Conservation (phyloP, 2,113 vertebrate genomes). For the Etheostoma cragini region DNA sequence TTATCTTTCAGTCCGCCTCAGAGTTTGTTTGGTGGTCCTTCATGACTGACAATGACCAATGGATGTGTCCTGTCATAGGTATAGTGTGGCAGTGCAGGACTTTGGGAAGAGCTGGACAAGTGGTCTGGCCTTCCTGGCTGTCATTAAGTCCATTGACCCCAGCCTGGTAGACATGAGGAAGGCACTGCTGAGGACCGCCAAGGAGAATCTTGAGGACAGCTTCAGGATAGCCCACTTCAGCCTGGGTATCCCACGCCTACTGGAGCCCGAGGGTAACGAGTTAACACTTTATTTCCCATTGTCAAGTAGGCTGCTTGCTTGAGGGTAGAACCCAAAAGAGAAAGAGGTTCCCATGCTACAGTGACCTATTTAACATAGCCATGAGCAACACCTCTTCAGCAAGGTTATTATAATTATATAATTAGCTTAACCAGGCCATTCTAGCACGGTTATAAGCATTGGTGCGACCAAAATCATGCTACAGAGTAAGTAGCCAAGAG, state of each 20-base stretch:
- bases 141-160: conserved; percentile 95
- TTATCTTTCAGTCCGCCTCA: background rate
- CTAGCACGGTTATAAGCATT: no score
- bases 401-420: background rate
- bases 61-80: conserved; percentile 79
- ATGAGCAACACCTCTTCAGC: background rate
- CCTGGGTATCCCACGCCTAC: conserved; percentile 91
- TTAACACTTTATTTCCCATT: no score
- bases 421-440: background rate
- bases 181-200: conserved; percentile 87
- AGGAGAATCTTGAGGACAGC: conserved; percentile 93
- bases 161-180: conserved; percentile 94
- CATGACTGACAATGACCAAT: background rate
- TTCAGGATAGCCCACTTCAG: conserved; percentile 91
- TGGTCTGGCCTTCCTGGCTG: conserved; percentile 93
- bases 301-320: no score
- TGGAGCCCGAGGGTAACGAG: conserved; percentile 93
- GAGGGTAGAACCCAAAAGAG: background rate
- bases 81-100: conserved; percentile 93
- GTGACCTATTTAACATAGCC: background rate
- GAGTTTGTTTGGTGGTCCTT: background rate
- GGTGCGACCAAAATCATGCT: no score
- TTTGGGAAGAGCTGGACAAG: conserved; percentile 96
- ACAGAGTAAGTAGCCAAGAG: no score
- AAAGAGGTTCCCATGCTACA: background rate